phyloP scores from a whole-genome alignment of 2,113 vertebrate genomes.

The Thermophis baileyi region DNA sequence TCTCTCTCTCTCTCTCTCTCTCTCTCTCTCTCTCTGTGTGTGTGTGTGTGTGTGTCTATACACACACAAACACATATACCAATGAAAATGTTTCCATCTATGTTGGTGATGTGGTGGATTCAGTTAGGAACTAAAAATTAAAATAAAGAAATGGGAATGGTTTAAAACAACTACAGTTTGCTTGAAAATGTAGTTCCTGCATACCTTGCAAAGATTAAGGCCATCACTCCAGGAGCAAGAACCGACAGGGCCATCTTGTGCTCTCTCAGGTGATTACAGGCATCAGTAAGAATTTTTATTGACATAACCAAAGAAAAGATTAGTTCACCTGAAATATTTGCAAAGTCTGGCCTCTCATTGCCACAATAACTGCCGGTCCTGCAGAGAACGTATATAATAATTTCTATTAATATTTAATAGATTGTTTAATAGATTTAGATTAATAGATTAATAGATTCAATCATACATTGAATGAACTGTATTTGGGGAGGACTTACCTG shows the following conservation, averaged over 20 bases:
- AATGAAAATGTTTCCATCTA: background rate
- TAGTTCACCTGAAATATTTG: background rate
- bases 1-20: too few relatives aligned
- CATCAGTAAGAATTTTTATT: background rate
- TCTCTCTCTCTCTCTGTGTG: too few relatives aligned
- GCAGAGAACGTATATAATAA: background rate
- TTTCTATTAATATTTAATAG: background rate
- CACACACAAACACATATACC: background rate
- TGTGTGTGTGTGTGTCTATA: too few relatives aligned
- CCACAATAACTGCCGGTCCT: background rate
- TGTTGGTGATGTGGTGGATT: background rate
- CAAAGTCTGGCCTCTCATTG: background rate
- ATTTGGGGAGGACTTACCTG: background rate
- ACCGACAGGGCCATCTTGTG: background rate
- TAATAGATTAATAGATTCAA: too few relatives aligned
- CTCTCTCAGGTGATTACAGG: background rate
- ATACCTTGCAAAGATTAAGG: background rate
- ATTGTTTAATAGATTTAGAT: too few relatives aligned
- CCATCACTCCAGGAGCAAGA: background rate
- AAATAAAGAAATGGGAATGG: background rate
- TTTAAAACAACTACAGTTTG: background rate
- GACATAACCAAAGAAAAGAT: background rate
- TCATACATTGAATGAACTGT: background rate
- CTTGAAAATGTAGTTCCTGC: rapidly evolving
- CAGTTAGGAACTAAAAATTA: background rate